These are phyloP conservation scores for Capitulum mitella DNA, from an alignment of 2,888 invertebrate species.

Conservation along the genomic window DNA sequence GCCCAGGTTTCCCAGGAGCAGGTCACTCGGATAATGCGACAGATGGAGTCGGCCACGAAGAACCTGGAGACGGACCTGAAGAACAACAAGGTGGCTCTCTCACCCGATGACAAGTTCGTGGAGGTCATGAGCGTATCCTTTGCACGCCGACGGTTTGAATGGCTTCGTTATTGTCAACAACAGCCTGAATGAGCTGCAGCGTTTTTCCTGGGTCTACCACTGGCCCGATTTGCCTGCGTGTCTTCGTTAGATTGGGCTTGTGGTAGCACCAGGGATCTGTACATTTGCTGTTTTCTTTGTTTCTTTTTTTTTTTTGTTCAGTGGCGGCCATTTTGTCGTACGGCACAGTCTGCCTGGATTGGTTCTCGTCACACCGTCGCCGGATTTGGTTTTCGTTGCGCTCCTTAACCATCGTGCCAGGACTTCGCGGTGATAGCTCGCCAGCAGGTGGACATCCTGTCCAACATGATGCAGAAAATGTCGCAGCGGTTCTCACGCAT, in stretches of 20 bases:
- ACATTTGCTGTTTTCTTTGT: no score
- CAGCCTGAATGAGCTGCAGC: no score
- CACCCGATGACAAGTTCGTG: conserved; percentile 70
- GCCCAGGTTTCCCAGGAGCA: conserved; percentile 47
- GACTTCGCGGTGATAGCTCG: conserved; percentile 70
- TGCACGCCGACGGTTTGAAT: no score
- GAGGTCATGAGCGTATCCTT: conserved; percentile 63
- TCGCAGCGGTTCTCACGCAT: conserved; percentile 73
- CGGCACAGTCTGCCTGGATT: no score
- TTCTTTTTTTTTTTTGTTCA: no score
- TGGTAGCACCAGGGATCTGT: no score
- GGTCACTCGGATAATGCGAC: conserved; percentile 52
- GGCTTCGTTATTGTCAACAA: no score
- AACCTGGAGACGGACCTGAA: conserved; percentile 84
- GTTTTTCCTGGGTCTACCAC: no score
- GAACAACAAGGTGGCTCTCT: conserved; percentile 66
- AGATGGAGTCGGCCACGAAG: conserved; percentile 79
- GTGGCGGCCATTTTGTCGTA: no score
- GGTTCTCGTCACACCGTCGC: no score
- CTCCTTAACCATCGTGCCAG: conserved; percentile 41
- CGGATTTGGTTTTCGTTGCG: conserved; percentile 29
- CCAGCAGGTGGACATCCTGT: conserved; percentile 77
- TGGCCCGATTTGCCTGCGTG: no score
- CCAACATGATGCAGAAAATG: conserved; percentile 92
- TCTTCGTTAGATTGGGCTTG: no score